These are phyloP conservation scores for Conomelus anceps DNA, from an alignment of 2,888 invertebrate species.

Conservation along the genomic window DNA sequence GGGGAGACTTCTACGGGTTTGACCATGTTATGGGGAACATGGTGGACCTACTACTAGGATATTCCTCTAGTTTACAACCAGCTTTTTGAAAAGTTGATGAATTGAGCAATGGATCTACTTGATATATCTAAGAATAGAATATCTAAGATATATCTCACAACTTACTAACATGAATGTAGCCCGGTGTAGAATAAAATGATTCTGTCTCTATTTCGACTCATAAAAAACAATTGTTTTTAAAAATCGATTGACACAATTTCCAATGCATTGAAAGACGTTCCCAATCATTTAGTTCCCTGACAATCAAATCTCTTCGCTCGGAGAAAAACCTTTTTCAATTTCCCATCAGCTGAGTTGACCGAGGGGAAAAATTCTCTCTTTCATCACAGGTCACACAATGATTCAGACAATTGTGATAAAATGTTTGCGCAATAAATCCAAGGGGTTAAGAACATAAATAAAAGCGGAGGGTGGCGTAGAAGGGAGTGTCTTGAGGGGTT, in stretches of 20 bases:
- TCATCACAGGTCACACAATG: slow-evolving; percentile 4
- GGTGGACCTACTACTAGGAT: too few species aligned
- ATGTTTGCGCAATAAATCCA: slow-evolving; percentile 11
- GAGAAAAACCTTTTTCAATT: not conserved
- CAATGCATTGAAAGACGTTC: not conserved
- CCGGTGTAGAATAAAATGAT: too few species aligned
- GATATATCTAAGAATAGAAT: too few species aligned
- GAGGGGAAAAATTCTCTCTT: not conserved
- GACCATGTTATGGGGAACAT: too few species aligned
- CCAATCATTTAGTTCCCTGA: not conserved
- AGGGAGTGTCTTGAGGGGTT: not conserved
- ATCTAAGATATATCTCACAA: too few species aligned
- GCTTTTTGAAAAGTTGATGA: too few species aligned
- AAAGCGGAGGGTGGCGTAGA: slow-evolving; percentile 1
- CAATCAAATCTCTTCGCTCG: not conserved
- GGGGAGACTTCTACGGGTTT: too few species aligned
- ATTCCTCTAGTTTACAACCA: too few species aligned
- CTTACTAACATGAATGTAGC: too few species aligned
- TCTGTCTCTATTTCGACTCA: too few species aligned
- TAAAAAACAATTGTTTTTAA: not conserved
- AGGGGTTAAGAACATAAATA: slow-evolving; percentile 7
- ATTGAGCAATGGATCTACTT: too few species aligned
- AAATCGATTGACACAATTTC: not conserved
- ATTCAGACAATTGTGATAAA: slow-evolving; percentile 11
- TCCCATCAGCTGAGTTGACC: not conserved